Evolutionary conservation across 2,113 vertebrate genomes (phyloP).

Genomic region (Scolopax mira): DNA sequence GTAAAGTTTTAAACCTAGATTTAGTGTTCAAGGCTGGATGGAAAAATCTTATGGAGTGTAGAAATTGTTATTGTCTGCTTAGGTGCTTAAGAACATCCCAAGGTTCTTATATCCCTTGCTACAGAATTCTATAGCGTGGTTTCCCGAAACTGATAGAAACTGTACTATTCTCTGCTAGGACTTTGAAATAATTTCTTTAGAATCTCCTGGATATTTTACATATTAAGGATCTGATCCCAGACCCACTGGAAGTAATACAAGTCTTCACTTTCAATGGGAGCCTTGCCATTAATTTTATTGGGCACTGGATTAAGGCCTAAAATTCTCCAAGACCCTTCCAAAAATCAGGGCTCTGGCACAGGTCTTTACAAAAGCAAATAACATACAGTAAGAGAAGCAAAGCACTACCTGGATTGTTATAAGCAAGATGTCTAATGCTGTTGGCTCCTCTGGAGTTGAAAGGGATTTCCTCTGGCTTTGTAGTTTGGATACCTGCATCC

Average conservation of each 20-base stretch:
- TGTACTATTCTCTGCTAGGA: not conserved
- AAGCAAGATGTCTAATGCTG: conserved; percentile 93
- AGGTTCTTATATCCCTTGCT: conserved; percentile 30
- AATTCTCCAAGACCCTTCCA: conserved; percentile 42
- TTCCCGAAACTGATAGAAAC: conserved; percentile 59
- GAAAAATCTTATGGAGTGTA: conserved; percentile 6
- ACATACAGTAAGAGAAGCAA: conserved; percentile 26
- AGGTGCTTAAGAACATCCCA: conserved; percentile 47
- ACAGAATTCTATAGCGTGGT: conserved; percentile 12
- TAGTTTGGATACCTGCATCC: conserved; percentile 94
- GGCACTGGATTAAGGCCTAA: conserved; percentile 55
- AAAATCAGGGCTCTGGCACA: conserved; percentile 40
- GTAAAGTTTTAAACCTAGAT: conserved; percentile 8
- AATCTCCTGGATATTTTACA: conserved; percentile 34
- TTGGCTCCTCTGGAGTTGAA: conserved; percentile 96
- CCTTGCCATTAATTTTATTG: conserved; percentile 63
- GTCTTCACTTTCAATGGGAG: conserved; percentile 38
- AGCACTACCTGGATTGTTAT: conserved; percentile 93
- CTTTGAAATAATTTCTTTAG: conserved; percentile 35
- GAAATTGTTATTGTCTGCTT: conserved; percentile 11
- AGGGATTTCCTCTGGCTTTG: conserved; percentile 98
- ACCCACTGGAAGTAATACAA: conserved; percentile 45
- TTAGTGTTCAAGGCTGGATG: conserved; percentile 30
- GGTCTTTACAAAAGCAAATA: conserved; percentile 41
- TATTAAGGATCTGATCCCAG: conserved; percentile 43